Percentiles rank a stretch among this genome's conserved stretches.
These are phyloP conservation scores for Gymnopithys bicolor DNA, from an alignment of 2,797 vertebrate genomes.

Conservation along the genomic window DNA sequence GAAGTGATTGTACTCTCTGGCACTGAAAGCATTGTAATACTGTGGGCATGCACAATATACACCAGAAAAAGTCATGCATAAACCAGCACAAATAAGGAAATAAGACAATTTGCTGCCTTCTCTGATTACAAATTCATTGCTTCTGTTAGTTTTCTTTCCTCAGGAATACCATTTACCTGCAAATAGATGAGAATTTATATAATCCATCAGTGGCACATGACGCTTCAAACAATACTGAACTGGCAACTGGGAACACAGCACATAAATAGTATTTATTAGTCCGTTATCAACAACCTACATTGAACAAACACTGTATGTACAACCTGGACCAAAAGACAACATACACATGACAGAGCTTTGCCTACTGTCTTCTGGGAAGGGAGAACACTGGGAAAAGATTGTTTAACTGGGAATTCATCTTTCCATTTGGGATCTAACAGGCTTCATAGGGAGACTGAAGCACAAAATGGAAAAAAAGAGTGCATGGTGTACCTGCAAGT, in stretches of 20 bases:
- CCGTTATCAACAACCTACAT: neutral
- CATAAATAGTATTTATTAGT: neutral
- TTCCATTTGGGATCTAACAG: neutral
- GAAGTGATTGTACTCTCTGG: constrained; percentile 70
- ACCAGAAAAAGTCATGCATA: constrained; percentile 71
- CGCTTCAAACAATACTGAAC: neutral
- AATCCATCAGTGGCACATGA: neutral
- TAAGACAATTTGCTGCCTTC: neutral
- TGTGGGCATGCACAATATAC: constrained; percentile 72
- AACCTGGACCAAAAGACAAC: neutral
- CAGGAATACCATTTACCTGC: constrained; percentile 99
- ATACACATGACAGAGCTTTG: neutral
- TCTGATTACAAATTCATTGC: constrained; percentile 89
- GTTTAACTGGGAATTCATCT: neutral
- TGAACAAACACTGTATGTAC: neutral
- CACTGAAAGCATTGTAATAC: constrained; percentile 50
- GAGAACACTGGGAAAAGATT: neutral
- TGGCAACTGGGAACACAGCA: neutral
- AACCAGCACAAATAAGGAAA: constrained; percentile 5
- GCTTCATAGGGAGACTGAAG: neutral
- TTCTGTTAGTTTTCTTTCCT: constrained; percentile 96
- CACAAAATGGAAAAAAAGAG: neutral
- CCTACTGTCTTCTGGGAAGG: neutral
- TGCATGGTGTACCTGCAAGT: neutral
- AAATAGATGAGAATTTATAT: constrained; percentile 43